These are phyloP conservation scores for Theonella swinhoei DNA, from an alignment of 37 sponge, comb jelly and placozoan genomes.

Conservation along the genomic window DNA sequence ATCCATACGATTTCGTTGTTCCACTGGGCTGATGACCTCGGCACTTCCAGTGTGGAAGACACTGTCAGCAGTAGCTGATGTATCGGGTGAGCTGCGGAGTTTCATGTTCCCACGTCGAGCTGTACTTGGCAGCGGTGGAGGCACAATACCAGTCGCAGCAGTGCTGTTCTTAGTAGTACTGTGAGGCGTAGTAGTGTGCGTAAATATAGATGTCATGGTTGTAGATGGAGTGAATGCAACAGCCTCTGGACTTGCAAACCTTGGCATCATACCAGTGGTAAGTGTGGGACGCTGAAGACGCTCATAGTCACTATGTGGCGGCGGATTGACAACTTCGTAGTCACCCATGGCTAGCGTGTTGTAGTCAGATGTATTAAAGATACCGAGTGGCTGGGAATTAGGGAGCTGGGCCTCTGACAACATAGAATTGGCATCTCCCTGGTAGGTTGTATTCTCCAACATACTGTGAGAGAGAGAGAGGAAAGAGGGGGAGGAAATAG, in stretches of 20 bases:
- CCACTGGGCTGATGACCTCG: neutral
- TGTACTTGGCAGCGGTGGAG: neutral
- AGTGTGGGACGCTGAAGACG: slow-evolving; percentile 33
- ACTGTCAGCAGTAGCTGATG: neutral
- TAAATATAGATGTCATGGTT: neutral
- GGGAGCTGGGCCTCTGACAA: neutral
- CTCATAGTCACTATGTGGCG: slow-evolving; percentile 20
- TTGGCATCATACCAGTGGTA: neutral
- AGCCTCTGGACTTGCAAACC: neutral
- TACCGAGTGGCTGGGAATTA: neutral
- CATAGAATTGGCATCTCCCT: neutral
- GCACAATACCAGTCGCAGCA: neutral
- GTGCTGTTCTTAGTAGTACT: too few species aligned
- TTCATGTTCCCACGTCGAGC: neutral
- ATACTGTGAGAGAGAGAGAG: neutral
- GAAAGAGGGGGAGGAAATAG: neutral
- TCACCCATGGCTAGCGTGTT: neutral
- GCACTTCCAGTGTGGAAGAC: neutral
- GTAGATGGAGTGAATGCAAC: neutral
- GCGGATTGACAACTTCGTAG: neutral
- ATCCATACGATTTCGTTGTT: neutral
- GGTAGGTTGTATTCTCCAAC: neutral
- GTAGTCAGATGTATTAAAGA: neutral
- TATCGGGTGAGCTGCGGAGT: neutral
- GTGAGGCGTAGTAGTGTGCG: neutral